Conservation (phyloP, 2,797 vertebrate species). For the Pogonophryne albipinna region DNA sequence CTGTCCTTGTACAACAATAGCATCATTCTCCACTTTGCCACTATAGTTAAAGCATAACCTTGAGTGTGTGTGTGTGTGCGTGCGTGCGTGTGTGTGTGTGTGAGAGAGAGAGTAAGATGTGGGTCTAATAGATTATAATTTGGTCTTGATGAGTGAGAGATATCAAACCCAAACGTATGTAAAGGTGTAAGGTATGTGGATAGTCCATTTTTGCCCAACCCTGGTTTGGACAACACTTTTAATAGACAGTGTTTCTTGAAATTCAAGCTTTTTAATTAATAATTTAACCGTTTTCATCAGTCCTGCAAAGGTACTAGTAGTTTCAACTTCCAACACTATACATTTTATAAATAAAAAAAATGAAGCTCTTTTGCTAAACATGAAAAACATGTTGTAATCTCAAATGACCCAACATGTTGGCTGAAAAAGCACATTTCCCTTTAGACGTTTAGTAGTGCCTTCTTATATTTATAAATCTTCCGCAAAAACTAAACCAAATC, state of each 20-base stretch:
- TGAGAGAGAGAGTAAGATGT: not conserved
- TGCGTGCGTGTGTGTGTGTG: not conserved
- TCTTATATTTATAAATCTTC: not conserved
- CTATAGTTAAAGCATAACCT: not conserved
- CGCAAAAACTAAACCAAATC: not conserved
- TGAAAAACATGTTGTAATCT: not conserved
- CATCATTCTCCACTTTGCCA: slow-evolving; percentile 28
- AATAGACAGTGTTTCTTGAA: not conserved
- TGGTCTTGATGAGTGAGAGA: slow-evolving; percentile 53
- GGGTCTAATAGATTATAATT: slow-evolving; percentile 42
- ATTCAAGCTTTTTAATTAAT: not conserved
- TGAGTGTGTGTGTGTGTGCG: slow-evolving; percentile 7
- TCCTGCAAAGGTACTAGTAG: too few species aligned
- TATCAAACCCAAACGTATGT: slow-evolving; percentile 19
- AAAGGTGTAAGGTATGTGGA: not conserved
- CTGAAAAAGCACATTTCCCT: not conserved
- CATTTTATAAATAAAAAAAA: not conserved
- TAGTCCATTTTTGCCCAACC: too few species aligned
- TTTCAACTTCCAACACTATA: too few species aligned
- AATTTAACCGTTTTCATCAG: too few species aligned
- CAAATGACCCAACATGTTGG: not conserved
- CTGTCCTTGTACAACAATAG: slow-evolving; percentile 51
- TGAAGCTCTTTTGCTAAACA: not conserved
- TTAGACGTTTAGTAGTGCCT: not conserved
- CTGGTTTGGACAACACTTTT: not conserved